Base-by-base conservation (phyloP, 2,888 invertebrate genomes). In the Tachina grossa region DNA sequence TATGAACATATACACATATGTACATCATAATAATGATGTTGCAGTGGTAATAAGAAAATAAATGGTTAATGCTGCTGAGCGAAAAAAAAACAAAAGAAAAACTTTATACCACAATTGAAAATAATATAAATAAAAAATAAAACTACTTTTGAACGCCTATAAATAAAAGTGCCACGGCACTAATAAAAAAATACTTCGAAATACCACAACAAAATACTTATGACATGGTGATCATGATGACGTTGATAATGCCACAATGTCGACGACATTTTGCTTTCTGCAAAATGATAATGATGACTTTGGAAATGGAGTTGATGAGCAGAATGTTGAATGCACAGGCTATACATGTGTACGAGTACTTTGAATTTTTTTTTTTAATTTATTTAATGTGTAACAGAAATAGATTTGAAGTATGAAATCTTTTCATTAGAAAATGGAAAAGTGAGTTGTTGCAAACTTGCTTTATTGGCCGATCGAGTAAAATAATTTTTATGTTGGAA, bases 181-280 rank as follows among this genome's bases (percentile, higher is more conserved):
- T 66, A 72, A 59, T 49, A 8, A 57, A 59, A 47, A 55, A 69
- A 63, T 22, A 61, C 81, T 81, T 77, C 77, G 74, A 83, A 83
- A 85, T 83, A 85, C 75, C 82, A 85, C 83, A 85, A 83, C 76
- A 85, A 83, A 85, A 79, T 85, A 80, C 76, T 85, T 85, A 79
- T 83, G 83, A 85, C 79, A 76, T 71, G 75, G 59, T 82, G 82
- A 85, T 65, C 65, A 81, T 55, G 63, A 66, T 82, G 78, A 81
- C 53, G 61, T 49, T 57, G 57, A 66, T 51, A 9, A 57, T n/a
- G 75, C 55, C 49, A 71, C 45, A 49, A 69, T 41, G 53, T 61
- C 43, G 78, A 68, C 41, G 57, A 45, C 22, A 19, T 69, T 59
- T 41, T 49, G 22, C 43, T 65, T 14, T 22, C 41, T 31, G 31